These are phyloP conservation scores for Monarcha castaneiventris DNA, from an alignment of 2,113 vertebrate genomes.

Conservation along the genomic window DNA sequence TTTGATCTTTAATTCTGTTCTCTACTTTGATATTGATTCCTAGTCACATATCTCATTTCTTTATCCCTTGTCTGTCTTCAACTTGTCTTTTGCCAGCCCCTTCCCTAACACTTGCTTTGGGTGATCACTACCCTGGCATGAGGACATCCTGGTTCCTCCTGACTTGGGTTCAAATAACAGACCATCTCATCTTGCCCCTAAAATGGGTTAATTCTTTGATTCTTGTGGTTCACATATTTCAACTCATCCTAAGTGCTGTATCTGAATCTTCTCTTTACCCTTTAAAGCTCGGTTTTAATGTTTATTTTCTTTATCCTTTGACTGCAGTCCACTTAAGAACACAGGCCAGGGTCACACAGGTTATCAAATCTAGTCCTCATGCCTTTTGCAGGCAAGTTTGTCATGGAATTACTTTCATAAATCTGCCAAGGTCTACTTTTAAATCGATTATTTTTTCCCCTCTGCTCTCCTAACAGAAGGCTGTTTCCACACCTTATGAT, in stretches of 20 bases:
- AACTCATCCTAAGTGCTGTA: neutral
- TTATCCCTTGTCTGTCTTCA: neutral
- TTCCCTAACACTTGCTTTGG: neutral
- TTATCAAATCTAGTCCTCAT: neutral
- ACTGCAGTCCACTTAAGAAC: neutral
- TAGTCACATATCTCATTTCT: neutral
- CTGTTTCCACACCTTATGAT: neutral
- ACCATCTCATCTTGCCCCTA: neutral
- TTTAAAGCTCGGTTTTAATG: neutral
- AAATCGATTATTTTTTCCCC: neutral
- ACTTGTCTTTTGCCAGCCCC: neutral
- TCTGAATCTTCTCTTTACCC: neutral
- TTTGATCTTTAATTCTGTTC: conserved; percentile 2
- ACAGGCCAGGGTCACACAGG: neutral
- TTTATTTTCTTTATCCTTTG: neutral
- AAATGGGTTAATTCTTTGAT: neutral
- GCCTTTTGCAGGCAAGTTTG: neutral
- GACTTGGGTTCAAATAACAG: neutral
- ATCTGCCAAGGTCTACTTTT: neutral
- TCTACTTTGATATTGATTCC: neutral
- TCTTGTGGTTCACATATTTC: neutral
- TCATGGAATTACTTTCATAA: neutral
- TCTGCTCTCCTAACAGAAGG: neutral
- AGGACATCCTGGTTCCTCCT: neutral
- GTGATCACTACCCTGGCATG: neutral